Evolutionary conservation across 1,140 invertebrate genomes (phyloP), one percentile per base, ranked within the genome.

Genomic region (Zaprionus africanus): DNA sequence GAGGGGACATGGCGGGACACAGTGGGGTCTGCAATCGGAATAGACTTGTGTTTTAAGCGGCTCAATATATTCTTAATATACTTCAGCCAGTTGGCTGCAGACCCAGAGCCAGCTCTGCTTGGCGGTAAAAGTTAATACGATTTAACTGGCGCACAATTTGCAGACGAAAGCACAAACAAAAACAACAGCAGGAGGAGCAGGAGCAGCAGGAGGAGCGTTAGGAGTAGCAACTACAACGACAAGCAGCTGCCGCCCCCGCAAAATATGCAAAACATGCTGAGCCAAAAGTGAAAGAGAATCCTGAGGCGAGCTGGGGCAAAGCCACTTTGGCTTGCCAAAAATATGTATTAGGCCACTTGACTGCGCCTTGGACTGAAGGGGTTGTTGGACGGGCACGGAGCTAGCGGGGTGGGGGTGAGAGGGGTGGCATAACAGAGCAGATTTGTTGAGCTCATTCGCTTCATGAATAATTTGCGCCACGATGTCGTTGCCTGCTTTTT

Each of bases 61-160:
- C 84, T 87, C 84, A 87, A 87, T 87, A 87, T 90, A 87, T 90
- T 87, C 88, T 87, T 87, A 88, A 87, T 87, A 87, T 84, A 87
- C 85, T 87, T 87, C 67, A 84, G 81, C 58, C 77, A 69, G 60
- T 65, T 84, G 84, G 81, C 84, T 82, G 65, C 82, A 85, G 65
- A 54, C 51, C 82, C 81, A 58, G 53, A 1, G 1, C 61, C 65
- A 1, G 1, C 61, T 68, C 60, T 19, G 19, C 36, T 60, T 34
- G 46, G 70, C 76, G 84, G 84, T 90, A 87, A 87, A 90, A 87
- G 84, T 87, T 87, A 87, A 87, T 87, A 87, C 84, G 84, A 90
- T 79, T 87, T 84, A 88, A 87, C 84, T 79, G 75, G 80, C 74
- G 76, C 76, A 82, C 69, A 86, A 85, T 81, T 84, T 84, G 49